These are phyloP conservation scores for Diprion similis DNA, from an alignment of 1,140 invertebrate species.

Conservation along the genomic window DNA sequence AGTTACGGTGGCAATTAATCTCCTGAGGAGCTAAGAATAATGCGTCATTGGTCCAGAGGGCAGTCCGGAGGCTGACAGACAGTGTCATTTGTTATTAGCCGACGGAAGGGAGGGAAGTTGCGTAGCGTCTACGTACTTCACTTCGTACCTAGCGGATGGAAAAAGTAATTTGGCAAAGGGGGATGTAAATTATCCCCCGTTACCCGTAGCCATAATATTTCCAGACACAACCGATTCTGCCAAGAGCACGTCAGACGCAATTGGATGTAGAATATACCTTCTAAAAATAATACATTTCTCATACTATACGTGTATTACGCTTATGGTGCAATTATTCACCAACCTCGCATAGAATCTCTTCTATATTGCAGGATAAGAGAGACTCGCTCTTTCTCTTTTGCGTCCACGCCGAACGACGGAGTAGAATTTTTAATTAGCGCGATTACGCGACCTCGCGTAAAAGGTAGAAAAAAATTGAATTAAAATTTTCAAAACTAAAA, in stretches of 20 bases:
- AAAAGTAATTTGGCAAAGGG: constrained; percentile 2
- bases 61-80: not conserved
- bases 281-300: no score
- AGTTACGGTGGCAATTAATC: not conserved
- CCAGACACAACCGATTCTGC: not conserved
- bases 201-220: not conserved
- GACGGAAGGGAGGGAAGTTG: not conserved
- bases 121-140: no score
- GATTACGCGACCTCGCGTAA: no score
- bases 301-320: no score
- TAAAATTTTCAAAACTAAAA: no score
- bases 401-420: no score
- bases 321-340: no score
- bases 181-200: not conserved
- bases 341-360: no score
- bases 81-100: not conserved
- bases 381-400: no score
- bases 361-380: no score
- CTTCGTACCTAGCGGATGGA: not conserved
- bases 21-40: not conserved
- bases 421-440: no score
- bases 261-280: not conserved
- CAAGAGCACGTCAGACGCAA: not conserved
- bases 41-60: constrained; percentile 1
- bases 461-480: no score